phyloP scores from a whole-genome alignment of 2,113 vertebrate genomes.

The Okapia johnstoni region DNA sequence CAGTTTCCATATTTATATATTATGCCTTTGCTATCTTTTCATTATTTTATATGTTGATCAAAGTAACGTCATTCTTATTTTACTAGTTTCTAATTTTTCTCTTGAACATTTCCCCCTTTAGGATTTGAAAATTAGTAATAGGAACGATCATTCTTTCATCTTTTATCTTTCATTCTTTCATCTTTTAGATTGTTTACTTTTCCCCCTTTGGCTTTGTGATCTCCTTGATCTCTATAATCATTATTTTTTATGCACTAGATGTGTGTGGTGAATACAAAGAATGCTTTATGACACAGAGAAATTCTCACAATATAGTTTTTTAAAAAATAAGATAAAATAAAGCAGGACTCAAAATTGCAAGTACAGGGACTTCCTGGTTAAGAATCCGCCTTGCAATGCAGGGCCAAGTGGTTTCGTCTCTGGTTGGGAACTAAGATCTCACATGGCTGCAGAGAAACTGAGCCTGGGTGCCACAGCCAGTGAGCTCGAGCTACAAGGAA shows the following conservation, averaged over 20 bases:
- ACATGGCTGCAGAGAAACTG: background rate
- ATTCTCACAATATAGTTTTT: background rate
- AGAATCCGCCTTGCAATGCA: background rate
- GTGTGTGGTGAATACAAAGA: background rate
- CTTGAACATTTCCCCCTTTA: background rate
- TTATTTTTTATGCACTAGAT: conserved; percentile 4
- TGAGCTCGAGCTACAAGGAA: background rate
- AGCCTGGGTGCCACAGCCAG: background rate
- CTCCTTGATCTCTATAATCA: background rate
- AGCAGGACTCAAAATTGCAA: background rate
- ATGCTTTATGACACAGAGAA: background rate
- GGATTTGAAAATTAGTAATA: background rate
- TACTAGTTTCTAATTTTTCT: background rate
- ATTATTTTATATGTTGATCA: conserved; percentile 1
- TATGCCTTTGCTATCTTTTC: background rate
- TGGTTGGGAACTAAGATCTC: background rate
- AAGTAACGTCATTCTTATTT: background rate
- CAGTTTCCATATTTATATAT: background rate
- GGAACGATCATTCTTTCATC: background rate
- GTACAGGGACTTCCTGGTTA: background rate
- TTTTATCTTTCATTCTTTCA: background rate
- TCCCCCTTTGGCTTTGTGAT: background rate
- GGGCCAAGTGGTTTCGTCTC: background rate
- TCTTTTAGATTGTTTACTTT: background rate
- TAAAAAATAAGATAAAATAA: background rate